These are phyloP conservation scores for Gandaritis pyraliata DNA, from an alignment of 2,888 invertebrate species.

Conservation along the genomic window DNA sequence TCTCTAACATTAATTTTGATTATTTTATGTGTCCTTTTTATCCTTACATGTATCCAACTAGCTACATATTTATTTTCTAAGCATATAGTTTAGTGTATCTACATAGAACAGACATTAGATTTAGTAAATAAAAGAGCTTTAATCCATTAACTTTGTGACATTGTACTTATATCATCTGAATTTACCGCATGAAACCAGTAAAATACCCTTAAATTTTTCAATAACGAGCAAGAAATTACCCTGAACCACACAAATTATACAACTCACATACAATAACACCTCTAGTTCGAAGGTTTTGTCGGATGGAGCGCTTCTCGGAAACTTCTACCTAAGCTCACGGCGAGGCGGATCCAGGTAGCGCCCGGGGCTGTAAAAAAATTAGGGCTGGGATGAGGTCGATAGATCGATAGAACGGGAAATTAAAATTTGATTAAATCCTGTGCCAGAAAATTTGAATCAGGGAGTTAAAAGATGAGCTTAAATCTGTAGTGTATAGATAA, in stretches of 20 bases:
- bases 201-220: background rate
- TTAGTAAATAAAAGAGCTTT: background rate
- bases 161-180: background rate
- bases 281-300: slow-evolving; percentile 33
- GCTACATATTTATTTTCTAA: too few species aligned
- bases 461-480: background rate
- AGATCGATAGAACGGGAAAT: slow-evolving; percentile 21
- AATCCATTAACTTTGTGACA: background rate
- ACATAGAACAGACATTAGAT: too few species aligned
- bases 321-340: slow-evolving; percentile 63
- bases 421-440: slow-evolving; percentile 4
- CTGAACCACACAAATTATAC: slow-evolving; percentile 16
- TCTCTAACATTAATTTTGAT: background rate
- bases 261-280: slow-evolving; percentile 36
- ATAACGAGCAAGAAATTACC: background rate
- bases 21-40: background rate
- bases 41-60: too few species aligned
- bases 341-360: slow-evolving; percentile 66
- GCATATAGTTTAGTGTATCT: too few species aligned
- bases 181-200: background rate
- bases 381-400: slow-evolving; percentile 44
- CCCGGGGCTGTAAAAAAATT: slow-evolving; percentile 52
- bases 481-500: background rate
- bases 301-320: slow-evolving; percentile 63
- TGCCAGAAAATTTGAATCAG: background rate